phyloP scores from a whole-genome alignment of 1,140 invertebrate genomes.

The Sarcophaga peregrina region DNA sequence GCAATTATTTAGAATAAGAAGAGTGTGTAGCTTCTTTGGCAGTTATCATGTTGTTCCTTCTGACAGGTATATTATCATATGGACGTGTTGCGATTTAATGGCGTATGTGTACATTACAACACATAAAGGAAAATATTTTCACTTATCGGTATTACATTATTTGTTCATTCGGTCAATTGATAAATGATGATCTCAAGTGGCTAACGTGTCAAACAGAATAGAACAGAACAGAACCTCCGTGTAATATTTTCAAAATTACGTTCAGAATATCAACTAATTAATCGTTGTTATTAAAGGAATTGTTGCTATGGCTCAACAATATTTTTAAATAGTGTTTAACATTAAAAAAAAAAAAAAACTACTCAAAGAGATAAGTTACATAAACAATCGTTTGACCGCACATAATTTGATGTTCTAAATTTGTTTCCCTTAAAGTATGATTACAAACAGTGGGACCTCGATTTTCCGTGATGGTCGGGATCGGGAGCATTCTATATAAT shows the following conservation, averaged over 20 bases:
- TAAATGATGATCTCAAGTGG: slow-evolving; percentile 31
- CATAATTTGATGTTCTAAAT: too few species aligned
- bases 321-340: too few species aligned
- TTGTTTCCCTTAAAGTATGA: too few species aligned
- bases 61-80: slow-evolving; percentile 46
- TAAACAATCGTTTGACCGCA: too few species aligned
- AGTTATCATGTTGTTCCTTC: slow-evolving; percentile 42
- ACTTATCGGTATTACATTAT: neutral
- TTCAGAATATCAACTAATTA: too few species aligned
- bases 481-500: too few species aligned
- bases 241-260: slow-evolving; percentile 13
- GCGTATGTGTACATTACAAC: slow-evolving; percentile 42
- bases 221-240: neutral
- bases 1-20: neutral
- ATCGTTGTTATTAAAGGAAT: neutral
- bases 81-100: slow-evolving; percentile 48
- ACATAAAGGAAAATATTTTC: neutral
- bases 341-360: too few species aligned
- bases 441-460: too few species aligned
- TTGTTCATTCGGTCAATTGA: slow-evolving; percentile 8
- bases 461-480: too few species aligned
- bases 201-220: neutral
- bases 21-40: slow-evolving; percentile 33
- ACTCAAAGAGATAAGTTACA: too few species aligned
- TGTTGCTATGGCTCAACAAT: too few species aligned